phyloP scores from a whole-genome alignment of 2,113 vertebrate species.

The Ivindomyrus marchei region DNA sequence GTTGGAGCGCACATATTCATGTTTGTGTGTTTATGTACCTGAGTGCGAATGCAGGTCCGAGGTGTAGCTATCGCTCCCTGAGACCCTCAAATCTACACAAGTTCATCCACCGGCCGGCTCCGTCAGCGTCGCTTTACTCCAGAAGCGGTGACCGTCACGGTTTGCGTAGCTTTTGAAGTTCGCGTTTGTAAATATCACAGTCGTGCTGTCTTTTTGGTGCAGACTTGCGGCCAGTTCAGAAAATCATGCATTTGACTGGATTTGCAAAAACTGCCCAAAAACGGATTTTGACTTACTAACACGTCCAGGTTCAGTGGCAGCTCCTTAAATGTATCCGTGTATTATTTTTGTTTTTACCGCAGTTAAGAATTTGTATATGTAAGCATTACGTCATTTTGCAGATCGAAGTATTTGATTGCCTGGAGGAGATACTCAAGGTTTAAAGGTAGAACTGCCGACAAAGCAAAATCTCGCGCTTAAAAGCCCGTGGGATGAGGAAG shows the following conservation, averaged over 20 bases:
- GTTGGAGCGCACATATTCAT: neutral
- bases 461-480: conserved; percentile 44
- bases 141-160: neutral
- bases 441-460: conserved; percentile 61
- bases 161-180: neutral
- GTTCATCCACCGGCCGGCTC: neutral
- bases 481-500: conserved; percentile 25
- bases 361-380: conserved; percentile 3
- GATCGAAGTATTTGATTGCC: conserved; percentile 64
- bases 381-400: conserved; percentile 78
- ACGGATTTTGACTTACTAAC: neutral
- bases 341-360: neutral
- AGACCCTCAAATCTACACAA: no score
- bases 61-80: neutral
- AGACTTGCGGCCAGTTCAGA: neutral
- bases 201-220: neutral
- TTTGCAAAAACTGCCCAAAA: neutral
- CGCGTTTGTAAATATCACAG: neutral
- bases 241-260: neutral
- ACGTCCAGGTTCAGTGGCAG: neutral
- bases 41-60: neutral
- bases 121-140: neutral
- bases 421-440: conserved; percentile 53
- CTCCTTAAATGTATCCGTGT: neutral
- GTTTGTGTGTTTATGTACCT: neutral